Conservation (phyloP, 2,888 invertebrate genomes). For the Xanthorhoe spadicearia region DNA sequence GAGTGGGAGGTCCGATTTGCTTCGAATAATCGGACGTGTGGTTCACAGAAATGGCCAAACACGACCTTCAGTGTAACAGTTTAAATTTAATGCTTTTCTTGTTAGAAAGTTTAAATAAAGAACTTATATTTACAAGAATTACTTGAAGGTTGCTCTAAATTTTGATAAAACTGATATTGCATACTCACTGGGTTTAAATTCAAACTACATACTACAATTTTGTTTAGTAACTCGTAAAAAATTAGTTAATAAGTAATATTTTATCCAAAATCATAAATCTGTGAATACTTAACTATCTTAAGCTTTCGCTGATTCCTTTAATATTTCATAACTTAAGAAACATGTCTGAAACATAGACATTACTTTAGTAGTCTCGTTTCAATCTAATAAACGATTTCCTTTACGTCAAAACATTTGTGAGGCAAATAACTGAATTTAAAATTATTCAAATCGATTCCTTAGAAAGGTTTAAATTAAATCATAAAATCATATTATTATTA, state of each 20-base stretch:
- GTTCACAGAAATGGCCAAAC: conserved; percentile 3
- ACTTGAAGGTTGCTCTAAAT: too few species aligned
- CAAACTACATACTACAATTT: too few species aligned
- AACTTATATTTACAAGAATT: too few species aligned
- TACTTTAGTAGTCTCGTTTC: conserved; percentile 1
- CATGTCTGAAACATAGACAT: conserved; percentile 12
- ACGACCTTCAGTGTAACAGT: conserved; percentile 1
- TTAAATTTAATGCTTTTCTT: not conserved
- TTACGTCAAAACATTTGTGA: conserved; percentile 52
- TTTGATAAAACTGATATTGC: too few species aligned
- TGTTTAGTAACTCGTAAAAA: too few species aligned
- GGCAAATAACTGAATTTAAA: not conserved
- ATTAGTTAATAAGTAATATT: too few species aligned
- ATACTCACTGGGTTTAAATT: too few species aligned
- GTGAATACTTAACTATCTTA: not conserved
- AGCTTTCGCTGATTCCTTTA: not conserved
- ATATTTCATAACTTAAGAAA: not conserved
- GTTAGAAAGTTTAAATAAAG: too few species aligned
- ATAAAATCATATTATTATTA: too few species aligned
- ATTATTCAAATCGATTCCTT: not conserved
- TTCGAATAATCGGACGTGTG: conserved; percentile 6
- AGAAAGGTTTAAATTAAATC: too few species aligned
- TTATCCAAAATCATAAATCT: not conserved
- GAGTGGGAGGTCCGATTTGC: conserved; percentile 26
- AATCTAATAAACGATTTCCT: conserved; percentile 55